These are phyloP conservation scores for Eristalis tenax DNA, from an alignment of 2,888 invertebrate species.

Conservation along the genomic window DNA sequence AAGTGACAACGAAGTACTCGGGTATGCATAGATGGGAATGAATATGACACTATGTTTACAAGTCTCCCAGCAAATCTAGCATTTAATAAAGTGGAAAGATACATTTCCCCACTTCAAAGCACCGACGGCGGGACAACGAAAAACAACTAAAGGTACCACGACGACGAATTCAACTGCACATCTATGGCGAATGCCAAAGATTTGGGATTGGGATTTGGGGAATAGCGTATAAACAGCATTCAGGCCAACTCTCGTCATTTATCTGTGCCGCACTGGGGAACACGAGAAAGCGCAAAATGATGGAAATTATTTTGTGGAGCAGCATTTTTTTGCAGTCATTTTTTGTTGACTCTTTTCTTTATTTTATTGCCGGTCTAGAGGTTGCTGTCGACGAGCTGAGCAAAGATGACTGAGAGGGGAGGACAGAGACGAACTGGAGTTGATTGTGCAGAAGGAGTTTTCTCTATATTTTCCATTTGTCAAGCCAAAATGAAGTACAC, in stretches of 20 bases:
- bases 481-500: constrained; percentile 66
- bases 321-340: constrained; percentile 27
- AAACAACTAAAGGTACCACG: constrained; percentile 1
- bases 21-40: constrained; percentile 43
- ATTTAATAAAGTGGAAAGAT: constrained; percentile 68
- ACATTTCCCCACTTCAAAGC: constrained; percentile 40
- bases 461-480: constrained; percentile 64
- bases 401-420: not conserved
- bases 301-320: constrained; percentile 62
- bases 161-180: constrained; percentile 28
- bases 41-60: constrained; percentile 67
- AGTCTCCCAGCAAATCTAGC: constrained; percentile 61
- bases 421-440: constrained; percentile 57
- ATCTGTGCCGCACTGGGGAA: constrained; percentile 53
- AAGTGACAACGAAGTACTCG: not conserved
- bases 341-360: constrained; percentile 27
- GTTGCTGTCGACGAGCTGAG: constrained; percentile 10
- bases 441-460: constrained; percentile 63
- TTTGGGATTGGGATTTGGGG: constrained; percentile 37
- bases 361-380: constrained; percentile 44
- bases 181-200: constrained; percentile 38
- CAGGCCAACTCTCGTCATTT: constrained; percentile 62
- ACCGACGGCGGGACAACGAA: constrained; percentile 23
- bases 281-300: constrained; percentile 63
- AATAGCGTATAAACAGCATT: constrained; percentile 55